Percentiles rank a stretch among this genome's conserved stretches.
Conservation (phyloP, 2,888 invertebrate species). For the Scotopteryx bipunctaria region DNA sequence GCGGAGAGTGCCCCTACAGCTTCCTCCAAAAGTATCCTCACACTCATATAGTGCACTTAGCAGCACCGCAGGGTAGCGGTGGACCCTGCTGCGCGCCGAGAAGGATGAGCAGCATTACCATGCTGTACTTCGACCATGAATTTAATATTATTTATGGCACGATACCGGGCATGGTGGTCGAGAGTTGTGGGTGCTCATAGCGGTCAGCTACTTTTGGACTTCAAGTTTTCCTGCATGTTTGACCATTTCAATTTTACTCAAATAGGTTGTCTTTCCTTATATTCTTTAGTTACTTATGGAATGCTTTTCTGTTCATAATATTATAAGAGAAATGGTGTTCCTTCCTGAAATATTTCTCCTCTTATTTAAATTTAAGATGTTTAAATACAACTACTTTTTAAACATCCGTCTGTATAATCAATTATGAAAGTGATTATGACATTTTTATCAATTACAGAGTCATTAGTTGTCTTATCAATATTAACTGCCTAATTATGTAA, state of each 20-base stretch:
- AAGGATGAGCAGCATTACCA: conserved; percentile 93
- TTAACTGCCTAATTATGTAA: conserved; percentile 10
- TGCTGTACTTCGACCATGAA: conserved; percentile 96
- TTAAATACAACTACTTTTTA: too few species aligned
- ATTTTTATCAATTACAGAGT: conserved; percentile 7
- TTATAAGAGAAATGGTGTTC: too few species aligned
- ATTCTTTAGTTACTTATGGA: too few species aligned
- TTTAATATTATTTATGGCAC: conserved; percentile 93
- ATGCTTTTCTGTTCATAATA: too few species aligned
- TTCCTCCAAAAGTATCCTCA: conserved; percentile 94
- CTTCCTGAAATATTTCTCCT: too few species aligned
- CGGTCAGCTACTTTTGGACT: conserved; percentile 52
- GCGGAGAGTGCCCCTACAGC: conserved; percentile 95
- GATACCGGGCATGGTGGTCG: conserved; percentile 97
- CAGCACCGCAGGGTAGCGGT: conserved; percentile 88
- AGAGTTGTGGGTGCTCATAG: conserved; percentile 95
- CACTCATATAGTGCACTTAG: conserved; percentile 93
- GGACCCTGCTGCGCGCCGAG: conserved; percentile 97
- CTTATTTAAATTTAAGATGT: too few species aligned
- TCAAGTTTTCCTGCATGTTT: conserved; percentile 41
- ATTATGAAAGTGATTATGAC: neutral
- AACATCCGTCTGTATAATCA: too few species aligned
- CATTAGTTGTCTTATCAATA: conserved; percentile 10
- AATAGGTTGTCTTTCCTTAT: neutral
- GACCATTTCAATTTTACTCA: neutral